Conservation (phyloP, 2,797 vertebrate genomes). For the Pogonophryne albipinna region DNA sequence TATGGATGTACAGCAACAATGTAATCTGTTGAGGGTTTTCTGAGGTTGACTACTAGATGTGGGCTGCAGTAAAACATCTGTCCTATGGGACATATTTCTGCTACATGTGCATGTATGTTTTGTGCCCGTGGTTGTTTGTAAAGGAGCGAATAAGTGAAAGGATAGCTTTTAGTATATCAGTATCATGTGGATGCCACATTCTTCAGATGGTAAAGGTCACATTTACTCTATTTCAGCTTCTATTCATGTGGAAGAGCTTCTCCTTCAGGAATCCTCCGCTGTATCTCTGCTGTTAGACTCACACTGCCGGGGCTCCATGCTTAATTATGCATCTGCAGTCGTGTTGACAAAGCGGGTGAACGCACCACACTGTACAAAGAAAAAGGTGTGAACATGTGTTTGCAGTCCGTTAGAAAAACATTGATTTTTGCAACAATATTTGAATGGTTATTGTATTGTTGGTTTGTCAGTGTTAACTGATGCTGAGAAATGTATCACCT, state of each 20-base stretch:
- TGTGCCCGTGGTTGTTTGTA: slow-evolving; percentile 14
- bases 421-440: slow-evolving; percentile 9
- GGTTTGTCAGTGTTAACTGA: slow-evolving; percentile 8
- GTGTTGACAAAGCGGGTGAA: slow-evolving; percentile 38
- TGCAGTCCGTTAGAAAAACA: slow-evolving; percentile 12
- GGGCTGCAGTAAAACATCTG: slow-evolving; percentile 24
- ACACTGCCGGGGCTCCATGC: background rate
- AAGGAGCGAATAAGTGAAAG: slow-evolving; percentile 44
- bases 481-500: slow-evolving; percentile 22
- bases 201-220: slow-evolving; percentile 50
- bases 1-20: slow-evolving; percentile 3
- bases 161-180: slow-evolving; percentile 51
- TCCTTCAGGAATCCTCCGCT: slow-evolving; percentile 20
- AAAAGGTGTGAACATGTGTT: slow-evolving; percentile 18
- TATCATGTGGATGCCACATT: slow-evolving; percentile 40
- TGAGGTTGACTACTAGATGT: slow-evolving; percentile 12
- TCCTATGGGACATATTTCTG: slow-evolving; percentile 6
- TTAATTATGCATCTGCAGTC: slow-evolving; percentile 46
- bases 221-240: slow-evolving; percentile 33
- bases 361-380: background rate
- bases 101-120: background rate
- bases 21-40: background rate
- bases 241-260: slow-evolving; percentile 34
- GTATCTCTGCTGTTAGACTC: slow-evolving; percentile 29
- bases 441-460: slow-evolving; percentile 18